Conservation (phyloP, 1,140 invertebrate genomes). For the Pseudoatta argentina region DNA sequence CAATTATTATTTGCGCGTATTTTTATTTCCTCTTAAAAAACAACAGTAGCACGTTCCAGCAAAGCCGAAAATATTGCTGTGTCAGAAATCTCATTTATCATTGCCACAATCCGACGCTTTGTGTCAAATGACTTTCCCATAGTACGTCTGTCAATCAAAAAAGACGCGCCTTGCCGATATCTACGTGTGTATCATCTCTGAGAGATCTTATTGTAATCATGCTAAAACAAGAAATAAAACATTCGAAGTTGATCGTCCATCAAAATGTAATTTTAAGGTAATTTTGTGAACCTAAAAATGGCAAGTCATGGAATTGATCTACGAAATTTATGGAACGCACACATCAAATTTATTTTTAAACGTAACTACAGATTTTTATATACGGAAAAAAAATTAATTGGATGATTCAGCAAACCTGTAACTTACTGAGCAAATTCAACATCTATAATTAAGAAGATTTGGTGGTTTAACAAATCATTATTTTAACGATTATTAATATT, state of each 20-base stretch:
- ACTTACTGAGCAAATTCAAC: no score
- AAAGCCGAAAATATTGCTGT: neutral
- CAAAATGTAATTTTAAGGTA: neutral
- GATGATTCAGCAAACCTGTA: no score
- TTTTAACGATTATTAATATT: no score
- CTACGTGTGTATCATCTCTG: neutral
- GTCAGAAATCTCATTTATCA: slow-evolving; percentile 39
- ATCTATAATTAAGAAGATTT: no score
- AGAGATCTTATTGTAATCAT: slow-evolving; percentile 21
- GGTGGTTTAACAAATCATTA: no score
- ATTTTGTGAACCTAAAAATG: neutral
- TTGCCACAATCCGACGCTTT: neutral
- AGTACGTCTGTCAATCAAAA: slow-evolving; percentile 4
- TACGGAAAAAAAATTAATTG: no score
- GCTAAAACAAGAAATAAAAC: slow-evolving; percentile 3
- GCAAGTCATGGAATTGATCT: neutral
- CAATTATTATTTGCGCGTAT: slow-evolving; percentile 14
- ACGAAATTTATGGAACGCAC: neutral
- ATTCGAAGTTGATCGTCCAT: neutral
- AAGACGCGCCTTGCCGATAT: neutral
- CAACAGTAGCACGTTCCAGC: neutral
- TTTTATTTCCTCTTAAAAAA: slow-evolving; percentile 12
- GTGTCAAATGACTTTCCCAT: slow-evolving; percentile 8
- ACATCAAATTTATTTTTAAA: neutral
- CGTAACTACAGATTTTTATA: neutral